phyloP scores from a whole-genome alignment of 2,888 invertebrate species.

The Pyrocoelia pectoralis region DNA sequence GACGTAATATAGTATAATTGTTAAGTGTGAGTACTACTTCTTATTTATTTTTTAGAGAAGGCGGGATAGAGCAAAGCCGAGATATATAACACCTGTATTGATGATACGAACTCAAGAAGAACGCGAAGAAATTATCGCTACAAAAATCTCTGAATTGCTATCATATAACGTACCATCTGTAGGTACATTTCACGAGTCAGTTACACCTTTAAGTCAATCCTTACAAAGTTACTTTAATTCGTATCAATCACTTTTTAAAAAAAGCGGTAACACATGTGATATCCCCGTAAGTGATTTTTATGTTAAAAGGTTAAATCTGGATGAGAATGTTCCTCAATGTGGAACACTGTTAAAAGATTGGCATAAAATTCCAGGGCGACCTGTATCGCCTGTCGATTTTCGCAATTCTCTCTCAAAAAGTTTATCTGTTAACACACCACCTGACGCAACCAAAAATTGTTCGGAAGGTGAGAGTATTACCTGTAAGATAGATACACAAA shows the following conservation, averaged over 20 bases:
- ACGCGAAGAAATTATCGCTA: slow-evolving; percentile 48
- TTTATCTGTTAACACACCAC: background rate
- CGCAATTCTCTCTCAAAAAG: background rate
- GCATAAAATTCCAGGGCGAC: slow-evolving; percentile 70
- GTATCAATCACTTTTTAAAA: background rate
- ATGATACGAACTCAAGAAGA: slow-evolving; percentile 53
- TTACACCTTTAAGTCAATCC: slow-evolving; percentile 22
- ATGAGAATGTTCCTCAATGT: slow-evolving; percentile 55
- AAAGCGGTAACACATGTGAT: slow-evolving; percentile 3
- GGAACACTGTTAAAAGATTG: slow-evolving; percentile 69
- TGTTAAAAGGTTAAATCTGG: slow-evolving; percentile 52
- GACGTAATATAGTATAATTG: background rate
- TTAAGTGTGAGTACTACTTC: background rate
- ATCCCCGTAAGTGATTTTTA: slow-evolving; percentile 38
- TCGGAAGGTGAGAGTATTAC: no score
- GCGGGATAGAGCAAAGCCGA: slow-evolving; percentile 50
- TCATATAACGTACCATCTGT: slow-evolving; percentile 21
- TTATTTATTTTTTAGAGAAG: slow-evolving; percentile 37
- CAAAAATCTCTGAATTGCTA: slow-evolving; percentile 52
- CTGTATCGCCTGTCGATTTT: slow-evolving; percentile 61
- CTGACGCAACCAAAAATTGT: no score
- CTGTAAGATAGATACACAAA: background rate
- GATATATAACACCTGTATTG: slow-evolving; percentile 53
- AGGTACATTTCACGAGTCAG: background rate
- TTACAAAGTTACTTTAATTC: slow-evolving; percentile 32